These are phyloP conservation scores for Chaetophractus vellerosus DNA, from an alignment of 2,797 vertebrate species.

Conservation along the genomic window DNA sequence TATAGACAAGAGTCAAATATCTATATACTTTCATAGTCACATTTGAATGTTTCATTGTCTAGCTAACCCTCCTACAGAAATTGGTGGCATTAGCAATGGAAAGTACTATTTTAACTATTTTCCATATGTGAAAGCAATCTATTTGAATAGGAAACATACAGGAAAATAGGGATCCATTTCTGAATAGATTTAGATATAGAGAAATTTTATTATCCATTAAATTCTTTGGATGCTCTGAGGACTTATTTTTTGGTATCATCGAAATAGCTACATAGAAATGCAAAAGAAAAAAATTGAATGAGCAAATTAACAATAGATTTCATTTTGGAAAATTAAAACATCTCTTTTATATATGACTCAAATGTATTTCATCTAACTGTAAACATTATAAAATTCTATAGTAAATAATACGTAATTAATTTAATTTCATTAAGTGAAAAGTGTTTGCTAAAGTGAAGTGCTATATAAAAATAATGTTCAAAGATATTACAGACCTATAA, in stretches of 20 bases:
- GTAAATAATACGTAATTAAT: background rate
- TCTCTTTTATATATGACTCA: background rate
- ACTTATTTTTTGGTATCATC: slow-evolving; percentile 54
- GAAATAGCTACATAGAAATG: slow-evolving; percentile 29
- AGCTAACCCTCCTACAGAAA: slow-evolving; percentile 1
- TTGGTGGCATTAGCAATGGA: background rate
- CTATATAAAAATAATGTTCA: slow-evolving; percentile 25
- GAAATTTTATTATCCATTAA: slow-evolving; percentile 9
- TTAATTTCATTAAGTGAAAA: slow-evolving; percentile 30
- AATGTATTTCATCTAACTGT: background rate
- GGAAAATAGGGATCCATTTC: slow-evolving; percentile 47
- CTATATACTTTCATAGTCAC: background rate
- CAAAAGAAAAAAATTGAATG: background rate
- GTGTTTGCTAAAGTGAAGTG: background rate
- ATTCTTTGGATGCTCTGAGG: background rate
- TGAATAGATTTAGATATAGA: background rate
- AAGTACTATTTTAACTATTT: slow-evolving; percentile 22
- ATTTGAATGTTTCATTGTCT: background rate
- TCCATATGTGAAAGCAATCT: slow-evolving; percentile 54
- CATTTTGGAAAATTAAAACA: slow-evolving; percentile 5
- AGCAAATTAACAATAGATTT: background rate
- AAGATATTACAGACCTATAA: background rate
- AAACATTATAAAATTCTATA: background rate
- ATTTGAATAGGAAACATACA: slow-evolving; percentile 59
- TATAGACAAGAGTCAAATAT: slow-evolving; percentile 23